Percentiles rank a stretch among this genome's conserved stretches.
Conservation (phyloP, 37 sponge, comb jelly and placozoan species). For the Geodia barretti region DNA sequence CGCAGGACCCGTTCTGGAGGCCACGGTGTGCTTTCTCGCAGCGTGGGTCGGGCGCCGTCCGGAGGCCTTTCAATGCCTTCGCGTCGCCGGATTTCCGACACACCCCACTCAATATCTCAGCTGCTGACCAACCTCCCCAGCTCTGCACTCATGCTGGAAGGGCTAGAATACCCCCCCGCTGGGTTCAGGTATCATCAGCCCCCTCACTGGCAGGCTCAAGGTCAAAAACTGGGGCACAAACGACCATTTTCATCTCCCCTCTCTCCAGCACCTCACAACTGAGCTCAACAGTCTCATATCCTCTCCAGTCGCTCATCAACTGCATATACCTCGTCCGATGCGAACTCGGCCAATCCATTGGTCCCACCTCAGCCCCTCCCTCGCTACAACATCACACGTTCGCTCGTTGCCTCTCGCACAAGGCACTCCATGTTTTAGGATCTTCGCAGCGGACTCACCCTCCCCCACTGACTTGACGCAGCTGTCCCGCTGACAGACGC, state of each 20-base stretch:
- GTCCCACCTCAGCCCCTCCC: constrained; percentile 74
- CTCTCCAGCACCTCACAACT: constrained; percentile 58
- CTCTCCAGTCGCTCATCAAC: constrained; percentile 70
- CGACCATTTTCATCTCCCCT: constrained; percentile 85
- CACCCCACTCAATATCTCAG: constrained; percentile 42
- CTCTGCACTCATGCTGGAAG: constrained; percentile 31
- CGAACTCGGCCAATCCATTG: constrained; percentile 57
- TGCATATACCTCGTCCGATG: constrained; percentile 56
- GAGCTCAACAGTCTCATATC: neutral
- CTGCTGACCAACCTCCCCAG: constrained; percentile 38
- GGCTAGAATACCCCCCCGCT: constrained; percentile 35
- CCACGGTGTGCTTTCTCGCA: neutral
- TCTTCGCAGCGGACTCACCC: constrained; percentile 27
- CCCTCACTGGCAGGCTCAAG: constrained; percentile 38
- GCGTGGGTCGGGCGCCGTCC: too few relatives aligned
- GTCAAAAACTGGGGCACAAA: constrained; percentile 48
- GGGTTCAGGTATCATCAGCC: constrained; percentile 65
- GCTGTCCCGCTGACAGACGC: too few relatives aligned
- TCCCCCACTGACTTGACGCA: neutral
- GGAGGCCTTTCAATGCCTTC: too few relatives aligned
- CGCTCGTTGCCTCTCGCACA: neutral
- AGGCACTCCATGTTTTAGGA: constrained; percentile 17
- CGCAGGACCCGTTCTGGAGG: constrained; percentile 12
- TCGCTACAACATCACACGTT: constrained; percentile 20
- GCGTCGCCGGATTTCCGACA: too few relatives aligned